A percentile compares a stretch with the other conserved stretches of the same genome.
Evolutionary conservation across 2,113 vertebrate genomes (phyloP).

Genomic region (Ochotona curzoniae): DNA sequence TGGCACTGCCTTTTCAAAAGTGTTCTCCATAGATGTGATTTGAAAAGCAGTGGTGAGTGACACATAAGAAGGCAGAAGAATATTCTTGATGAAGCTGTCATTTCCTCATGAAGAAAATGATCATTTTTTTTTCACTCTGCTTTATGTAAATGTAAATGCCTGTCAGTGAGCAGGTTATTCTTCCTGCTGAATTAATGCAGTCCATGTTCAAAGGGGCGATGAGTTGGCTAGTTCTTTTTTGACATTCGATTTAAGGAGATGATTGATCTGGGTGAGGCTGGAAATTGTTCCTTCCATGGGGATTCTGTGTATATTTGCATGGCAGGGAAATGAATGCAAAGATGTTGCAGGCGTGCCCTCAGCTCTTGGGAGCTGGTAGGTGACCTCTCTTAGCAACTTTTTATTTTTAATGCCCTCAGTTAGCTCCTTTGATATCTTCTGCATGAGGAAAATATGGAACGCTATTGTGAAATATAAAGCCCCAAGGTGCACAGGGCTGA

Average conservation of each 20-base stretch:
- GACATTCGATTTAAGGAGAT: conserved; percentile 49
- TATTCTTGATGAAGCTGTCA: background rate
- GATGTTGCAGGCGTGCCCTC: background rate
- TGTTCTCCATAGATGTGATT: background rate
- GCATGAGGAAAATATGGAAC: conserved; percentile 11
- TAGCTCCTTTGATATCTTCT: background rate
- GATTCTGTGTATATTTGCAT: background rate
- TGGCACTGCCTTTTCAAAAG: background rate
- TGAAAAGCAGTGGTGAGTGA: conserved; percentile 2
- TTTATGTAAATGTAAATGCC: background rate
- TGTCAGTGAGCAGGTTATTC: background rate
- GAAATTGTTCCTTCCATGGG: conserved; percentile 42
- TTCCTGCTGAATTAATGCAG: conserved; percentile 19
- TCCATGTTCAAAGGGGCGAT: conserved; percentile 22
- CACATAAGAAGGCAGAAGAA: background rate
- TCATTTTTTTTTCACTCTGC: background rate
- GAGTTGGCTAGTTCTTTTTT: conserved; percentile 49
- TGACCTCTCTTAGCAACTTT: background rate
- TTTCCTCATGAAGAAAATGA: conserved; percentile 29
- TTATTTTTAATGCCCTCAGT: conserved; percentile 24
- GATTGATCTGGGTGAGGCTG: conserved; percentile 30
- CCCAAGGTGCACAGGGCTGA: background rate
- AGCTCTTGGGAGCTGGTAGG: background rate
- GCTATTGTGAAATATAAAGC: background rate
- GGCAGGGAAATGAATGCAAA: background rate